These are phyloP conservation scores for Caenorhabditis imperialis DNA, from an alignment of 2,888 invertebrate species.

Conservation along the genomic window DNA sequence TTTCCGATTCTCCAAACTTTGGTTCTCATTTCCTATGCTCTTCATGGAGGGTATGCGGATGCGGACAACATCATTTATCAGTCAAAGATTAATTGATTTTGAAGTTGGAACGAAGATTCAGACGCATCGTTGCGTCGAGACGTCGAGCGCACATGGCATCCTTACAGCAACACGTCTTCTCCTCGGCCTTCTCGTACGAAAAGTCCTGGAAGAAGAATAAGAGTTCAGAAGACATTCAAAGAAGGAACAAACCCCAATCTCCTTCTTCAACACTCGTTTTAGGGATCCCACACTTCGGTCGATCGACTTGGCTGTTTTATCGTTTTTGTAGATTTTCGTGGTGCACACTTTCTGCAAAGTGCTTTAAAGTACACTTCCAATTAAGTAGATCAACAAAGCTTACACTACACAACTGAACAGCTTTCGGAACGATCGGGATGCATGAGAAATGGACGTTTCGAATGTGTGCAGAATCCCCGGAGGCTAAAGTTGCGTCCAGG, in stretches of 20 bases:
- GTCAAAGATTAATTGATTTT: constrained; percentile 31
- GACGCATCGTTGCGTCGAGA: constrained; percentile 48
- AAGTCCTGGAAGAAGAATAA: constrained; percentile 42
- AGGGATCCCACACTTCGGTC: constrained; percentile 51
- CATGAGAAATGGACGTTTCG: constrained; percentile 51
- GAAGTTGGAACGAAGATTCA: constrained; percentile 39
- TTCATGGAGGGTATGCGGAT: too few relatives aligned
- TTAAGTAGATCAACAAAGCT: too few relatives aligned
- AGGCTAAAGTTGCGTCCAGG: constrained; percentile 40
- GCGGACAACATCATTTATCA: too few relatives aligned
- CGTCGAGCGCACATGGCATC: constrained; percentile 43
- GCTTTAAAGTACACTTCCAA: too few relatives aligned
- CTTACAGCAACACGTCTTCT: constrained; percentile 56
- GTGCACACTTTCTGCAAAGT: constrained; percentile 44
- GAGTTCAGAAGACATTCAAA: neutral
- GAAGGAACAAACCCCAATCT: constrained; percentile 39
- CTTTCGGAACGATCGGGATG: constrained; percentile 30
- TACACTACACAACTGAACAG: constrained; percentile 28
- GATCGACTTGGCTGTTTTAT: constrained; percentile 30
- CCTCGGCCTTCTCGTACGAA: constrained; percentile 45
- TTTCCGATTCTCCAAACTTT: too few relatives aligned
- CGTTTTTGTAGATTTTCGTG: constrained; percentile 31
- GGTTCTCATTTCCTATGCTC: too few relatives aligned
- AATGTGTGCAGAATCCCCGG: constrained; percentile 37
- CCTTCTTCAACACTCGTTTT: constrained; percentile 33